Conservation (phyloP, 92 coral and sea anemone genomes). For the Siderastrea radians region DNA sequence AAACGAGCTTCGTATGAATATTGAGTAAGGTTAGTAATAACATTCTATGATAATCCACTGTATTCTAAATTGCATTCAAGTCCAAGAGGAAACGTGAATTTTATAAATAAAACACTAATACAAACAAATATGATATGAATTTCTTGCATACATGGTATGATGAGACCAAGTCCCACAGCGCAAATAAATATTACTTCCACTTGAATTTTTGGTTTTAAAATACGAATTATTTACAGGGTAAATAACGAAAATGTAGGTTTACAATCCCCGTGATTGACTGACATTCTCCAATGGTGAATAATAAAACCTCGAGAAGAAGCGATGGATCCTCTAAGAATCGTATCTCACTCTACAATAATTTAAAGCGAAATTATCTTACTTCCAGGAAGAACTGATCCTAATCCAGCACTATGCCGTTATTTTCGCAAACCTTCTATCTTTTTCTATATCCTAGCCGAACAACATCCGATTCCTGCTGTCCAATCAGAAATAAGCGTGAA, state of each 20-base stretch:
- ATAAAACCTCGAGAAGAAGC: neutral
- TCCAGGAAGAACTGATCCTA: neutral
- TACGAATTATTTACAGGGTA: conserved; percentile 32
- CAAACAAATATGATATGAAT: neutral
- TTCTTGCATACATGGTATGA: conserved; percentile 37
- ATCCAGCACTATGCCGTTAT: neutral
- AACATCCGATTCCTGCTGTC: neutral
- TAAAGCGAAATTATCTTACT: neutral
- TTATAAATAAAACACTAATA: conserved; percentile 14
- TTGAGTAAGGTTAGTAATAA: neutral
- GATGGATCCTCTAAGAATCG: neutral
- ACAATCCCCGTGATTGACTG: neutral
- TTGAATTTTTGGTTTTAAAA: conserved; percentile 5
- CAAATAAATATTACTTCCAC: conserved; percentile 18
- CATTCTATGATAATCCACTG: neutral
- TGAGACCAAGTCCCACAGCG: neutral
- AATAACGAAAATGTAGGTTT: neutral
- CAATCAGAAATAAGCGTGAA: neutral
- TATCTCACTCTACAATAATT: neutral
- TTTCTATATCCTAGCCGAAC: neutral
- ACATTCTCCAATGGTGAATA: neutral
- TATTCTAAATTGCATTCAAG: neutral
- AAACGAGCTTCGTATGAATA: neutral
- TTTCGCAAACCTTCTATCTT: neutral
- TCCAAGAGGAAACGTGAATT: neutral